Base-by-base conservation (phyloP, 2,113 vertebrate genomes). In the Antigone vipio region DNA sequence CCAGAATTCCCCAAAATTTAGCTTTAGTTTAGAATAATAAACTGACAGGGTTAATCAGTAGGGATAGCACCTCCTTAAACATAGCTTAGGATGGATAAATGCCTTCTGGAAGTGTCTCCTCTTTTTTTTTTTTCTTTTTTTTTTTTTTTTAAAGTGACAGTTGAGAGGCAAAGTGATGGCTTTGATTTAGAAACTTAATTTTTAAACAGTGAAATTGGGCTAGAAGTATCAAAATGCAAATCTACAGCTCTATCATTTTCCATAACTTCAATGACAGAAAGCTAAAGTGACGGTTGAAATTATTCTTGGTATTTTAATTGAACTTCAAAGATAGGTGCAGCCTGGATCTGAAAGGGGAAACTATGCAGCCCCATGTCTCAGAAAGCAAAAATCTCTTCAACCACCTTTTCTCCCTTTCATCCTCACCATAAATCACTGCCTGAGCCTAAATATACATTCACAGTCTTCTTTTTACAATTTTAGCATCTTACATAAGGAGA, bases 401-500 rank as follows among this genome's bases (percentile, higher is more conserved):
- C 7, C 26, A 91, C 63, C 47, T 91, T 95, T 95, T 5, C 34
- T 85, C 34, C 38, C 35, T 89, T 95, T 93, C 23, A 86, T 66
- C 55, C 20, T 86, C 38, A 63, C 23, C 52, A 86, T 24, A 92
- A 86, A 91, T 91, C 79, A 75, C 52, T 93, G 59, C 11, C 68
- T 78, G 67, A 92, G 59, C 34, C 83, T 87, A 91, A 95, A 93
- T 87, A 93, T 81, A 92, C 29, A 76, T 83, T 93, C 67, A 76
- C 62, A 93, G 64, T 34, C 82, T 11, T 62, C 80, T 69, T 78
- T 68, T 63, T 76, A 84, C 47, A 86, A 38, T 91, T 94, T 96
- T 96, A 95, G 91, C 49, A 58, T 91, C 76, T 97, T 96, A 95
- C 73, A 72, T 96, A 93, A 96, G 79, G 40, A 74, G 73, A 75